Base-by-base conservation (phyloP, 2,113 vertebrate genomes). In the Clinocottus analis region DNA sequence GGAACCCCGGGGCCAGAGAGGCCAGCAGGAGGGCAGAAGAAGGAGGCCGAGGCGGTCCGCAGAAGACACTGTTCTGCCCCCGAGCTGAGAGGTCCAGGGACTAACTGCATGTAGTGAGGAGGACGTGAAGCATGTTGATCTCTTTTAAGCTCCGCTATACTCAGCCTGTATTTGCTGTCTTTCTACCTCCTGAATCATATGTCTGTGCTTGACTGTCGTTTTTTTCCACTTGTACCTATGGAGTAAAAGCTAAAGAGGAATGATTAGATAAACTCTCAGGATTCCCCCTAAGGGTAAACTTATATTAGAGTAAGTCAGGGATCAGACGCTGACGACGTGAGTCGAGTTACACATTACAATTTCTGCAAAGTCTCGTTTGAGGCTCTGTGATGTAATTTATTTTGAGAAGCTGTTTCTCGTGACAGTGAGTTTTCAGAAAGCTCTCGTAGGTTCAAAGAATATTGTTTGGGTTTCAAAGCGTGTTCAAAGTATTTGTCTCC, bases 61-160 rank as follows among this genome's bases (percentile, higher is more conserved):
- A 94, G 86, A 80, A 93, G 94, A 77, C 93, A 91, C 82, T 83
- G 72, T 63, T 94, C 94, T 21, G 93, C 94, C 53, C 94, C 93
- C 31, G 90, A 94, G 79, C 67, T 92, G 41, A 75, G 79, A 62
- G 65, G 55, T 29, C 37, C 68, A 72, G 72, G 77, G 21, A 78
- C 53, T 27, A 59, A 83, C 55, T 85, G 77, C 63, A 68, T 76
- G 53, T 35, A 82, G 53, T 58, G 56, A 68, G 47, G 39, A 62
- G 19, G 39, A 37, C 58, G 10, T 25, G 21, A 47, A 73, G 33
- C 47, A 72, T 31, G 33, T 65, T 49, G 71, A 16, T 65, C 60
- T 70, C 39, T 77, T 68, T 72, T 12, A 62, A 73, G 68, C 71
- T 85, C 62, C 66, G 68, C 70, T 84, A 31, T 72, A 56, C 61